Base-by-base conservation (phyloP, 2,888 invertebrate genomes). In the Polymixis flavicincta region DNA sequence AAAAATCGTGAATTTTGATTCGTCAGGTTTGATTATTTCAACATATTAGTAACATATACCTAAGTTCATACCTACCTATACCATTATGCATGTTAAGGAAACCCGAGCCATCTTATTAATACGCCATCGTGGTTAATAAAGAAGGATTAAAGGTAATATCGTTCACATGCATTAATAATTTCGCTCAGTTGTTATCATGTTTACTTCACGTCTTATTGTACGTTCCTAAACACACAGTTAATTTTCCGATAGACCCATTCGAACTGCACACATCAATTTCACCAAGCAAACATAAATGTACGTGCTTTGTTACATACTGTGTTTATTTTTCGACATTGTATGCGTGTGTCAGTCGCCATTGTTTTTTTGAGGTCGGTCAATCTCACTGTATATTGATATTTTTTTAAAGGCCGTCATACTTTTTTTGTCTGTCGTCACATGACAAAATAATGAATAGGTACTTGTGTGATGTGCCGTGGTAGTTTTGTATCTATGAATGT, bases 241-340 rank as follows among this genome's bases (percentile, higher is more conserved):
- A 89, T 89, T 89, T 32, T 85, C 83, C 85, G 82, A 85, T 86
- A 83, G 71, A 85, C 74, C 78, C 80, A 85, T 76, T 83, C 85
- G 80, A 82, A 86, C 84, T 84, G 84, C 86, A 86, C 88, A 77
- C 82, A 87, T 87, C 89, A 88, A 90, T 91, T 88, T 86, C 85
- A 78, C 71, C 72, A 71, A 75, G 84, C 90, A 89, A 89, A 90
- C 89, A 90, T 84, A 83, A 86, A 84, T 86, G 85, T 82, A 78
- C 86, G 77, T 82, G 78, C 80, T 79, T 83, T 83, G 84, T 80
- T 81, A 86, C 80, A 77, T 80, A 80, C 86, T 85, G 87, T 87
- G 85, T 87, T 89, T 86, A 85, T 82, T 84, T 82, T 81, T 66
- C 71, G 25, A 84, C 83, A 87, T 84, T 86, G 85, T 79, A 73